Percentiles rank a stretch among this genome's conserved stretches.
Evolutionary conservation across 2,113 vertebrate genomes (phyloP).

Genomic region (Leucoraja erinaceus): DNA sequence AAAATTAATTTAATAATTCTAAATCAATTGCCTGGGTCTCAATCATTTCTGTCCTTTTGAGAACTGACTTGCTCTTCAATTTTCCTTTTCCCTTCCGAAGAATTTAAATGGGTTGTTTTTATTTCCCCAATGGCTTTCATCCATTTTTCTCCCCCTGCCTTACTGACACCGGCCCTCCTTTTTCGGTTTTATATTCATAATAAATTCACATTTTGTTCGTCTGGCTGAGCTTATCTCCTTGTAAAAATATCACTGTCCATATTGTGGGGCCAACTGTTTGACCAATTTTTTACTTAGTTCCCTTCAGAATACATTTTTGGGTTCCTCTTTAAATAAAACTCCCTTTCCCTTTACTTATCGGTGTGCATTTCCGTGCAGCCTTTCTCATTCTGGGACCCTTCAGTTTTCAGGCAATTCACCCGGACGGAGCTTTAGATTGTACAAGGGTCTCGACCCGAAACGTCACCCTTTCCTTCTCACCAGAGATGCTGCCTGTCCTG

Average conservation of each 20-base stretch:
- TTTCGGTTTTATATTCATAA: background rate
- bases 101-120: background rate
- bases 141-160: background rate
- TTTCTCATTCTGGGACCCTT: too few species aligned
- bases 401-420: too few species aligned
- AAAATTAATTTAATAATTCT: slow-evolving; percentile 23
- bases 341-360: background rate
- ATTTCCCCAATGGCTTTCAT: background rate
- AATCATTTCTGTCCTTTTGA: background rate
- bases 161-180: background rate
- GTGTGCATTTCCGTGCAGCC: too few species aligned
- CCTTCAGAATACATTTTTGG: background rate
- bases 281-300: background rate
- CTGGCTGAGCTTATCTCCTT: background rate
- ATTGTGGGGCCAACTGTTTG: background rate
- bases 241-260: background rate
- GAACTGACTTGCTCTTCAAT: slow-evolving; percentile 1
- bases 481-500: too few species aligned
- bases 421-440: too few species aligned
- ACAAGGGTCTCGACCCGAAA: too few species aligned
- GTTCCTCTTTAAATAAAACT: background rate
- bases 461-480: too few species aligned
- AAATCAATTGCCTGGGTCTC: background rate
- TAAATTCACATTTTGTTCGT: background rate
- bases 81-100: background rate